Evolutionary conservation across 2,888 invertebrate genomes (phyloP).

Genomic region (Phaedon cochleariae): DNA sequence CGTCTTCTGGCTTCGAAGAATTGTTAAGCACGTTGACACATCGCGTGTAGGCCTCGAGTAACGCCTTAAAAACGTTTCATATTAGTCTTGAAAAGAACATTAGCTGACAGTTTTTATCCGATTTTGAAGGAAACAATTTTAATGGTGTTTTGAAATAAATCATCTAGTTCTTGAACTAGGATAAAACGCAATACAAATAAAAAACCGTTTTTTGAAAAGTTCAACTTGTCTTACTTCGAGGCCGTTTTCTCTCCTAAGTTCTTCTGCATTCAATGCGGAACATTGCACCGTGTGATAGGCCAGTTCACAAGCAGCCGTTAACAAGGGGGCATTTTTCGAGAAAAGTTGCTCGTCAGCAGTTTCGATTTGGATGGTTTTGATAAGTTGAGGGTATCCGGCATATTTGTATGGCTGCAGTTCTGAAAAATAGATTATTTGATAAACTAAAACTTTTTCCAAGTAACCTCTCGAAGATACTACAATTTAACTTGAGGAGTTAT

Average conservation of each 20-base stretch:
- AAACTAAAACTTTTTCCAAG: too few species aligned
- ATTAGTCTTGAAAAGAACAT: too few species aligned
- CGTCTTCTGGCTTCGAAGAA: slow-evolving; percentile 79
- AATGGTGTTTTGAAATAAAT: slow-evolving; percentile 14
- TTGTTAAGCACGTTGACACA: slow-evolving; percentile 91
- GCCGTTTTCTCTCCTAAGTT: slow-evolving; percentile 92
- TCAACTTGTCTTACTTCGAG: slow-evolving; percentile 77
- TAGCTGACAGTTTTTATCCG: too few species aligned
- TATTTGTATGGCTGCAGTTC: slow-evolving; percentile 96
- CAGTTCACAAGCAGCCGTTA: slow-evolving; percentile 92
- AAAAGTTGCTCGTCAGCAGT: slow-evolving; percentile 93
- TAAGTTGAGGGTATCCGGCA: slow-evolving; percentile 96
- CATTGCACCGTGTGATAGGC: slow-evolving; percentile 97
- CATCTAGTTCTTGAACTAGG: too few species aligned
- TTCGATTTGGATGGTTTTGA: slow-evolving; percentile 94
- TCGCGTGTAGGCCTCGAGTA: slow-evolving; percentile 91
- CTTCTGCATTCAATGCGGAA: slow-evolving; percentile 97
- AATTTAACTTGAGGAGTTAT: too few species aligned
- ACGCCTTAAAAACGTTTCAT: slow-evolving; percentile 65
- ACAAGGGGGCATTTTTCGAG: slow-evolving; percentile 80
- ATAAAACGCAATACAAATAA: too few species aligned
- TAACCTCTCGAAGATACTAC: too few species aligned
- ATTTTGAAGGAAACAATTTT: too few species aligned
- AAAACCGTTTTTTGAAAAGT: too few species aligned
- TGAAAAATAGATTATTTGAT: too few species aligned